Base-by-base conservation (phyloP, 30 jellyfish, hydroid and myxozoan species). In the Catostylus mosaicus region DNA sequence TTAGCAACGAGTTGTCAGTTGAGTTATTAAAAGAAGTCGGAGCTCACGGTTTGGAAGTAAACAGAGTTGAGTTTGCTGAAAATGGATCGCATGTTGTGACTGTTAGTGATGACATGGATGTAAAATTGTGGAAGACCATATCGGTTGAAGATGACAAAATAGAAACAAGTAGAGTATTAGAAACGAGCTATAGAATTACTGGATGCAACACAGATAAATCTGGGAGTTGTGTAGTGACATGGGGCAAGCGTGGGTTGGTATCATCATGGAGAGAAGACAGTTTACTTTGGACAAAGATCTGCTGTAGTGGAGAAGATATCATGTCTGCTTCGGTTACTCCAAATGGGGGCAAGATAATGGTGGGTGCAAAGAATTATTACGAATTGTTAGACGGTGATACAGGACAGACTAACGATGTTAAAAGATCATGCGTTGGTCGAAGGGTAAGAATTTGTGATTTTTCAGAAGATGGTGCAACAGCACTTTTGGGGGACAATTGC, bases 241-340 rank as follows among this genome's bases (percentile, higher is more conserved):
- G 75, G 75, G 87, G 87, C 4, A 52, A 20, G n/a, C 87, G 87
- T 7, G 87, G 87, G 6, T 29, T 56, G 37, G 87, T 75, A 10
- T 75, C 87, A 24, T 52, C 37, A 35, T 75, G 87, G 87, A 57
- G 50, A 24, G 14, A 27, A 4, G 30, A 52, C 10, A 77, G 54
- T 22, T 27, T 48, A 33, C 75, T 75, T 34, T 75, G 87, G 87
- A 54, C 43, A 10, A 75, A 75, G 54, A 75, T 75, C 19, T 75
- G 87, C 65, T 75, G 87, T 26, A 75, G 87, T 56, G 87, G 87
- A 26, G 87, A 75, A 54, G 78, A 75, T 57, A 75, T 75, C 2
- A 75, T 36, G 16, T 75, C 87, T 6, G 76, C 77, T 8, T 76
- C 77, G 20, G 23, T 75, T 27, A 16, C 87, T 26, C 46, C 87